Evolutionary conservation across 2,797 vertebrate genomes (phyloP), one percentile per base, ranked within the genome.

Genomic region (Mastacembelus armatus): DNA sequence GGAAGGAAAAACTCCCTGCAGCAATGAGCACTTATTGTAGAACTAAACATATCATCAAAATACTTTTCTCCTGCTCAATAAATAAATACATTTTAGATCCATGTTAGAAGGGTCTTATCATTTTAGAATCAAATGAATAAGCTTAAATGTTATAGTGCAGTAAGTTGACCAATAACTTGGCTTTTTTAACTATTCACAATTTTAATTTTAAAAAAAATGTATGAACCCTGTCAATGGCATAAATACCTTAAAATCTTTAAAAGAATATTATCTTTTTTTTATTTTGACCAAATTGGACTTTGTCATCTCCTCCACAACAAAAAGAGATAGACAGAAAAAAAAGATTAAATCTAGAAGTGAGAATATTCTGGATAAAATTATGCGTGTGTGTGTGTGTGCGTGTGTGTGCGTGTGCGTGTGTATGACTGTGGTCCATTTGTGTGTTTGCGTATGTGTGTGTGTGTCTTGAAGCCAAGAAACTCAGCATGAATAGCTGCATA

Each of bases 361-460:
- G 52, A 32, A 15, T 36, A 11, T n/a, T n/a, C 50, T 11, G 32
- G 24, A 29, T 55, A 56, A 64, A 49, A 5, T 18, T 44, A 15
- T 72, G 38, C 30, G 27, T 52, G 38, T 21, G 44, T 39, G 56
- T 56, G 40, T 22, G 12, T 63, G 8, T 47, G 33, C 38, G 32
- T n/a, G 58, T 69, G 38, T 70, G 40, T 51, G 30, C 38, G 22
- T 15, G 61, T 56, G 43, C 66, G 68, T 55, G 51, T 40, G 56
- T 40, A 56, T 60, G 57, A 39, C 56, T 74, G 75, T 12, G 12
- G 66, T 62, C 50, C 40, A 14, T 70, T 79, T 84, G 78, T 89
- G 72, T 82, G 70, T 88, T 84, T 70, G 84, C 84, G 71, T 71
- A 79, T 61, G 62, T 56, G 16, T 33, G 36, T 65, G 12, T 15